Conservation (phyloP, 2,797 vertebrate genomes). For the Hyperoplus immaculatus region DNA sequence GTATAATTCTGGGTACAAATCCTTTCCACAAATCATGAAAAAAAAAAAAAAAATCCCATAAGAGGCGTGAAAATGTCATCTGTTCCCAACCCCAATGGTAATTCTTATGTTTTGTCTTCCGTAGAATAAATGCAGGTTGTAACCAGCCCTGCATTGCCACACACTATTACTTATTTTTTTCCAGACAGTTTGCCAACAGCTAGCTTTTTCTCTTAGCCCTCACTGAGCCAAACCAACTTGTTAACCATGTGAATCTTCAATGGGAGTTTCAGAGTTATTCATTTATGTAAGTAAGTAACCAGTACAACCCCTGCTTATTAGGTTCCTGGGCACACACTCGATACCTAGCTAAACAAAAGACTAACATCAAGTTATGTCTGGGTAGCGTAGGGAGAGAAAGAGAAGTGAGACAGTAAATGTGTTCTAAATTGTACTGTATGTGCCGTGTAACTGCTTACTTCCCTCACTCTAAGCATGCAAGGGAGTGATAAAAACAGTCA, state of each 20-base stretch:
- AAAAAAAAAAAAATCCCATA: conserved; percentile 9
- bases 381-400: not conserved
- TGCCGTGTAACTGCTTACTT: conserved; percentile 4
- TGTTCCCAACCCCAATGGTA: conserved; percentile 23
- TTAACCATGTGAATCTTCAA: conserved; percentile 30
- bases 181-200: conserved; percentile 58
- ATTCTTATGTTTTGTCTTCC: conserved; percentile 35
- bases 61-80: conserved; percentile 24
- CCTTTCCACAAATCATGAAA: not conserved
- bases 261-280: not conserved
- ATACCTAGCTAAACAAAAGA: not conserved
- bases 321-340: not conserved
- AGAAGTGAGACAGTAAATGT: conserved; percentile 2
- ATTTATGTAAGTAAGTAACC: conserved; percentile 17
- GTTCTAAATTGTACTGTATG: not conserved
- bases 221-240: conserved; percentile 21
- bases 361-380: not conserved
- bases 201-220: conserved; percentile 35
- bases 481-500: conserved; percentile 40
- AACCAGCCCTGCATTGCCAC: conserved; percentile 58
- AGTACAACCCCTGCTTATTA: conserved; percentile 4
- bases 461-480: not conserved
- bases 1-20: conserved; percentile 6
- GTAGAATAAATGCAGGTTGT: conserved; percentile 52
- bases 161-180: conserved; percentile 68